A percentile compares a stretch with the other conserved stretches of the same genome.
Evolutionary conservation across 2,797 vertebrate species (phyloP).

Genomic region (Parauchenoglanis ngamensis): DNA sequence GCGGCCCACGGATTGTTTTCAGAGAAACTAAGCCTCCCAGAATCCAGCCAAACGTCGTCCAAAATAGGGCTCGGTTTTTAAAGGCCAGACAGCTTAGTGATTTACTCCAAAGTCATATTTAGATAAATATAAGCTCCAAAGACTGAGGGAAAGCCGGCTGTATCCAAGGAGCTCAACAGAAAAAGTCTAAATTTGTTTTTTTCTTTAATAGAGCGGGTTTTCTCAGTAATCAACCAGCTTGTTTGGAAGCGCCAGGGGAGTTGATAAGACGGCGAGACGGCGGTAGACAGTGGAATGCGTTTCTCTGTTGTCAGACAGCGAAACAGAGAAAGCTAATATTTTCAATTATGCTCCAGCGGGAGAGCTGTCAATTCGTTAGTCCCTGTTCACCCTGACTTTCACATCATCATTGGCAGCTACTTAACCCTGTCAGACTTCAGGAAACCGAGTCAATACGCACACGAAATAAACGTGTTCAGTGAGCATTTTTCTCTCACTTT

Average conservation of each 20-base stretch:
- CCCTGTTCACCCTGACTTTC: constrained; percentile 18
- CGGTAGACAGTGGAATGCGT: not conserved
- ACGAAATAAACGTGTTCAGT: constrained; percentile 12
- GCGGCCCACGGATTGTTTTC: constrained; percentile 58
- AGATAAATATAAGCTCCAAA: constrained; percentile 77
- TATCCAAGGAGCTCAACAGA: constrained; percentile 48
- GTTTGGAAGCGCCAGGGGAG: constrained; percentile 31
- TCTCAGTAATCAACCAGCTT: constrained; percentile 33
- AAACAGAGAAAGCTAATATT: constrained; percentile 46
- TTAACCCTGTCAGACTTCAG: constrained; percentile 51
- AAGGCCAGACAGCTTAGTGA: constrained; percentile 69
- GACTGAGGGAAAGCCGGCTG: constrained; percentile 60
- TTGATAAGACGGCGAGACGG: constrained; percentile 27
- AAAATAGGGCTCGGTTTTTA: constrained; percentile 69
- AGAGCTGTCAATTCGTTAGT: constrained; percentile 47
- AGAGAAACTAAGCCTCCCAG: constrained; percentile 60
- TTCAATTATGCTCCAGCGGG: constrained; percentile 25
- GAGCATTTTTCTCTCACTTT: constrained; percentile 35
- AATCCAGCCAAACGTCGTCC: constrained; percentile 64
- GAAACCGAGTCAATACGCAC: constrained; percentile 25
- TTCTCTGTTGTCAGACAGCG: constrained; percentile 29
- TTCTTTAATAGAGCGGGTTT: constrained; percentile 41
- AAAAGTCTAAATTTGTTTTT: constrained; percentile 41
- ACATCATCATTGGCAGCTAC: constrained; percentile 36
- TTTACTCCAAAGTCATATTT: constrained; percentile 76